Percentiles rank a stretch among this genome's conserved stretches.
phyloP scores from a whole-genome alignment of 2,888 invertebrate species.

The Netelia virgata region DNA sequence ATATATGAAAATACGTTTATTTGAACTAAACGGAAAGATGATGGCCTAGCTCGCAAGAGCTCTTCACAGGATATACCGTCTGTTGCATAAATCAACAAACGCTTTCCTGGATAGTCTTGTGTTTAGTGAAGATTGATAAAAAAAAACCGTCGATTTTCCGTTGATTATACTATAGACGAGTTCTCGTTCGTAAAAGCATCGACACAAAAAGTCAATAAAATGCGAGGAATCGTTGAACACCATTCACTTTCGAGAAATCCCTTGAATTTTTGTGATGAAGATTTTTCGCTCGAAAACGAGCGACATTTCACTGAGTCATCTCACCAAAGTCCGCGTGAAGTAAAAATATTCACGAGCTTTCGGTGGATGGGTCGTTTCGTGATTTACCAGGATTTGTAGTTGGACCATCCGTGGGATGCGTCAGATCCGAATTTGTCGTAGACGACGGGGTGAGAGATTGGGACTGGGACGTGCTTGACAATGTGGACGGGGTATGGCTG shows the following conservation, averaged over 20 bases:
- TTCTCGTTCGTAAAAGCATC: background rate
- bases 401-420: conserved; percentile 62
- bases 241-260: background rate
- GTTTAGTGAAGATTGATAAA: background rate
- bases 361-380: background rate
- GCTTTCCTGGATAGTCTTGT: background rate
- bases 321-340: background rate
- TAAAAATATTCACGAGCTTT: conserved; percentile 5
- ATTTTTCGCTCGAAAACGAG: background rate
- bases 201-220: background rate
- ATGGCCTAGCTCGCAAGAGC: conserved; percentile 2
- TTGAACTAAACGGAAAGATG: conserved; percentile 20
- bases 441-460: conserved; percentile 79
- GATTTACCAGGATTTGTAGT: conserved; percentile 58
- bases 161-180: background rate
- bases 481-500: conserved; percentile 82
- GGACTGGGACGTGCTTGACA: conserved; percentile 79
- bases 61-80: background rate
- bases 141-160: background rate
- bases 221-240: background rate
- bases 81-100: background rate
- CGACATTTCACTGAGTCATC: background rate
- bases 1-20: conserved; percentile 30
- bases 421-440: conserved; percentile 69
- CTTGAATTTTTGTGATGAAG: background rate